Conservation (phyloP, 2,888 invertebrate species). For the Lochmaea crataegi region DNA sequence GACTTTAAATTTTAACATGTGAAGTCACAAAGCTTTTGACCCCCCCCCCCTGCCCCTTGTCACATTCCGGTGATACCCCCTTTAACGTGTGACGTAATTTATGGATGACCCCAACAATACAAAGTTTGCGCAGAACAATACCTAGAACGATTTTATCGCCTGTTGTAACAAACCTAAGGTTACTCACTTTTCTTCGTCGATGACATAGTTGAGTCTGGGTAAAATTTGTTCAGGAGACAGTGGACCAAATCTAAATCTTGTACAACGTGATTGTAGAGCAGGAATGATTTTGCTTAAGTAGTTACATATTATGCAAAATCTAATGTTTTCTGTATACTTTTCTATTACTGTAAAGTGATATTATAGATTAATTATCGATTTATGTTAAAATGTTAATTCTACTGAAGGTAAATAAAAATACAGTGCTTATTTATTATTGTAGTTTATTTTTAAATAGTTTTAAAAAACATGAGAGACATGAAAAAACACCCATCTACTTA, state of each 20-base stretch:
- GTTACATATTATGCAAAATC: constrained; percentile 99
- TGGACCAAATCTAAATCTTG: constrained; percentile 95
- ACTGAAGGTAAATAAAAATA: background rate
- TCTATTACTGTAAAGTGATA: constrained; percentile 85
- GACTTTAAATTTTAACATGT: too few species aligned
- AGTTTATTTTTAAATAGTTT: constrained; percentile 9
- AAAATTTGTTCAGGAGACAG: constrained; percentile 86
- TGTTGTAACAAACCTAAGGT: too few species aligned
- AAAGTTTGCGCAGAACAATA: background rate
- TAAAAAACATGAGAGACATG: background rate
- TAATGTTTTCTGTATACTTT: constrained; percentile 97
- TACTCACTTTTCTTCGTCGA: constrained; percentile 82
- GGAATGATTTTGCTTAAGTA: constrained; percentile 99
- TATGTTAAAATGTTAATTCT: constrained; percentile 11
- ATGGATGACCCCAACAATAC: too few species aligned
- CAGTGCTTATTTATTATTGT: background rate
- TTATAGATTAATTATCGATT: constrained; percentile 14
- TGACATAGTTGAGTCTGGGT: constrained; percentile 88
- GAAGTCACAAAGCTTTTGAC: too few species aligned
- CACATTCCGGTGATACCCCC: too few species aligned
- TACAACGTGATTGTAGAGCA: constrained; percentile 97
- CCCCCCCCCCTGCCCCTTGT: too few species aligned
- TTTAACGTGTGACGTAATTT: too few species aligned
- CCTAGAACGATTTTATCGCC: too few species aligned
- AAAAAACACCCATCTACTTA: too few species aligned